Conservation (phyloP, 2,888 invertebrate genomes). For the Philereme transversata region DNA sequence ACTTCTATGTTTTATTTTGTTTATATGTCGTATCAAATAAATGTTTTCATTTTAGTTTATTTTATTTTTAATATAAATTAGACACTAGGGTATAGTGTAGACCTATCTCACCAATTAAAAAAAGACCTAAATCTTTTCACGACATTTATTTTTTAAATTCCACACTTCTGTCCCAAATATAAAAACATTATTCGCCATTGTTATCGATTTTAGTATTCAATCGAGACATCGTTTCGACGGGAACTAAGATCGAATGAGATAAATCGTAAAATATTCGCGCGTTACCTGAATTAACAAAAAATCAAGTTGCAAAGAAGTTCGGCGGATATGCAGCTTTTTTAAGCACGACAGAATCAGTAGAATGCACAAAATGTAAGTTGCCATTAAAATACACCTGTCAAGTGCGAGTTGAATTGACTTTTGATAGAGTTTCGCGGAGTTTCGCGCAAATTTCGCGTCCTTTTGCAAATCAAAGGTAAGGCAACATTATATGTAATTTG, state of each 20-base stretch:
- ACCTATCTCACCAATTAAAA: no score
- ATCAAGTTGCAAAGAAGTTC: constrained; percentile 36
- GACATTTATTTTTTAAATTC: constrained; percentile 7
- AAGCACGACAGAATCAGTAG: constrained; percentile 13
- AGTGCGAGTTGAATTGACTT: neutral
- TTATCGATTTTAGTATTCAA: constrained; percentile 62
- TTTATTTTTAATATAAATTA: no score
- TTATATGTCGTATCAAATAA: no score
- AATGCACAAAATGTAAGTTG: constrained; percentile 19
- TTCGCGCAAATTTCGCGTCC: no score
- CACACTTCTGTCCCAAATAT: constrained; percentile 51
- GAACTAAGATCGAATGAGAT: constrained; percentile 57
- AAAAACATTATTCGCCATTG: constrained; percentile 51
- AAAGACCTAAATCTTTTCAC: no score
- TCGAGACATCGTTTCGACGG: constrained; percentile 47
- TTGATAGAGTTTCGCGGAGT: no score
- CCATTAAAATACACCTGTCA: constrained; percentile 3
- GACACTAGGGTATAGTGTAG: no score
- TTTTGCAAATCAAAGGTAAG: no score
- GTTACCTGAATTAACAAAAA: constrained; percentile 25
- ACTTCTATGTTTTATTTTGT: no score
- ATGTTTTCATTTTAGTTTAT: no score
- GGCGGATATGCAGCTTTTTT: constrained; percentile 51
- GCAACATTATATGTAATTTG: no score
- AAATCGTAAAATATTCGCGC: constrained; percentile 39